Conservation (phyloP, 2,113 vertebrate genomes). For the Sula dactylatra region DNA sequence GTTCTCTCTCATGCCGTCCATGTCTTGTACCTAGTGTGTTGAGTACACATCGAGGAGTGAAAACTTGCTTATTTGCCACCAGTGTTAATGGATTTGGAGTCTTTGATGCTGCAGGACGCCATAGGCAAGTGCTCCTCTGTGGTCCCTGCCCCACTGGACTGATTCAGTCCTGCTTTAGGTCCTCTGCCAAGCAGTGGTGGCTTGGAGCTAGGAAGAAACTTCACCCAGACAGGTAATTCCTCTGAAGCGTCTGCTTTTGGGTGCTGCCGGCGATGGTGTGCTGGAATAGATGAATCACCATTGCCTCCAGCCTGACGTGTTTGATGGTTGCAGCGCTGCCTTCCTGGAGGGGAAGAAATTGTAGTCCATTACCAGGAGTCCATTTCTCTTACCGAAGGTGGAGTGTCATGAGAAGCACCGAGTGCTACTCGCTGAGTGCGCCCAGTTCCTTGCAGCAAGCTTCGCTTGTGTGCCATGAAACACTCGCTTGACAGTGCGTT, state of each 20-base stretch:
- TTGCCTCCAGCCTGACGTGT: background rate
- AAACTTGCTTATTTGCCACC: accelerated
- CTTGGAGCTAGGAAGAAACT: background rate
- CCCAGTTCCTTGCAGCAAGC: background rate
- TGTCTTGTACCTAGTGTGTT: accelerated
- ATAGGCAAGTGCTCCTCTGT: accelerated
- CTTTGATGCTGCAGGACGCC: background rate
- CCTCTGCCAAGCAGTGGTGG: background rate
- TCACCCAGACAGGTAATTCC: background rate
- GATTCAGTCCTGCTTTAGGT: background rate
- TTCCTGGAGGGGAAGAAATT: background rate
- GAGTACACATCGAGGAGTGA: accelerated
- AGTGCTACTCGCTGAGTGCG: background rate
- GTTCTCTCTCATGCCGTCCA: accelerated
- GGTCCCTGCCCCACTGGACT: background rate
- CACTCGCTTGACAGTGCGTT: background rate
- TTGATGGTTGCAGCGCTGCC: background rate
- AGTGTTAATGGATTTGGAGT: background rate
- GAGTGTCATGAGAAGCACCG: background rate
- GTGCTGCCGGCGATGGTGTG: background rate
- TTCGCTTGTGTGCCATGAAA: background rate
- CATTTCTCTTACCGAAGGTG: background rate
- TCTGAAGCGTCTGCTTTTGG: background rate
- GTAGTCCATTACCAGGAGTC: background rate
- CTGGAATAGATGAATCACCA: background rate